phyloP scores from a whole-genome alignment of 2,113 vertebrate genomes.

The Zosterops japonicus region DNA sequence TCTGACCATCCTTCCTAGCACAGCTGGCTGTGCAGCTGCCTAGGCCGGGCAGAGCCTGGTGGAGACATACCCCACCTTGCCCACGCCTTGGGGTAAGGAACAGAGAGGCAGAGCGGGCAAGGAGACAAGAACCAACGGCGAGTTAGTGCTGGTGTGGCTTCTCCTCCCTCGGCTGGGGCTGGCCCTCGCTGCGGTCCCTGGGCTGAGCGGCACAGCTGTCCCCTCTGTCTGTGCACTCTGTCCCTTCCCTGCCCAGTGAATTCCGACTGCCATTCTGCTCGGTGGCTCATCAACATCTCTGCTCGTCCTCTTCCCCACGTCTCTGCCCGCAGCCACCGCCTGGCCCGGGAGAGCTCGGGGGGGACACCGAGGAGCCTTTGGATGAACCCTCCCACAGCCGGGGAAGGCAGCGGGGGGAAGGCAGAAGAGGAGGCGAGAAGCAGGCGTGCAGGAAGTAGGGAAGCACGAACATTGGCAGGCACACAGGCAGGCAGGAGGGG shows the following conservation, averaged over 20 bases:
- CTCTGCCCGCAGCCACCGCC: no score
- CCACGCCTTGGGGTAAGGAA: background rate
- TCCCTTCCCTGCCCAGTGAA: background rate
- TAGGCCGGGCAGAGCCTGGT: background rate
- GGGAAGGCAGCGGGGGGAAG: rapidly evolving
- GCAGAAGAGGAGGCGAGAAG: no score
- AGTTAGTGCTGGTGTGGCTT: background rate
- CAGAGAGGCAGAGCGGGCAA: background rate
- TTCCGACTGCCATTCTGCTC: background rate
- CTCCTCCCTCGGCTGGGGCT: background rate
- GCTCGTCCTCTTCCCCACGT: no score
- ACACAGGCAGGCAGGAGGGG: rapidly evolving
- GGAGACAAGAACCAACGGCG: background rate
- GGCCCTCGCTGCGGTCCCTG: background rate
- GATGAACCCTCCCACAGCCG: rapidly evolving
- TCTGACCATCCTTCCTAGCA: background rate
- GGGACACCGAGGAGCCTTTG: rapidly evolving
- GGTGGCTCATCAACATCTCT: background rate
- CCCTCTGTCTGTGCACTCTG: no score
- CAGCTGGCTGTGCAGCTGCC: background rate
- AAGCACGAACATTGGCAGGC: rapidly evolving
- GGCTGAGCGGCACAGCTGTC: background rate
- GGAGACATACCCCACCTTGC: background rate
- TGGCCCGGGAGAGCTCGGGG: rapidly evolving
- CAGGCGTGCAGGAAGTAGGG: rapidly evolving